A percentile compares a stretch with the other conserved stretches of the same genome.
Evolutionary conservation across 1,140 invertebrate genomes (phyloP).

Genomic region (Aphaenogaster ashmeadi): DNA sequence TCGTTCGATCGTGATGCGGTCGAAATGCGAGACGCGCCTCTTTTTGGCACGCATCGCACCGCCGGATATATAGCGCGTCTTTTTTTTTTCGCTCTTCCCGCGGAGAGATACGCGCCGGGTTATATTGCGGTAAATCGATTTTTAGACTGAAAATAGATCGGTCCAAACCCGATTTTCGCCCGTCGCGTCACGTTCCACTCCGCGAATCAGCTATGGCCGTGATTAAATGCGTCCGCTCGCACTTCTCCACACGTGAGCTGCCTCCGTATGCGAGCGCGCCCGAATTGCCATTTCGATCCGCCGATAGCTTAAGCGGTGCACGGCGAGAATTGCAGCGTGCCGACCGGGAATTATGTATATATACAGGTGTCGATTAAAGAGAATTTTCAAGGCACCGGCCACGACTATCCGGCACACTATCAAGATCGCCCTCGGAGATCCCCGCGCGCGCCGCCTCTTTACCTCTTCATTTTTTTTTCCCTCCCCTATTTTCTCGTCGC

Average conservation of each 20-base stretch:
- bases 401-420: background rate
- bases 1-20: constrained; percentile 62
- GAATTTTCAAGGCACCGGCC: constrained; percentile 1
- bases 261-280: constrained; percentile 15
- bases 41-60: constrained; percentile 57
- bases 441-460: background rate
- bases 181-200: constrained; percentile 51
- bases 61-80: constrained; percentile 2
- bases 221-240: constrained; percentile 53
- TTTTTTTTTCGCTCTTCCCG: background rate
- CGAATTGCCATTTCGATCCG: constrained; percentile 21
- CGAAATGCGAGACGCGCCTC: constrained; percentile 63
- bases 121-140: constrained; percentile 59
- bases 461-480: background rate
- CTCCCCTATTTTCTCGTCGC: background rate
- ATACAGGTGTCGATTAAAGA: background rate
- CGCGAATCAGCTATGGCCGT: constrained; percentile 47
- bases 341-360: background rate
- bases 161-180: constrained; percentile 49
- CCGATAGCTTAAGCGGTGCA: constrained; percentile 7
- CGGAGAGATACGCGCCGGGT: constrained; percentile 17
- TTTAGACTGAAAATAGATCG: constrained; percentile 49
- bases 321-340: background rate
- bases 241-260: constrained; percentile 33
- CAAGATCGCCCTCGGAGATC: constrained; percentile 12